Evolutionary conservation across 2,888 invertebrate species (phyloP), one percentile per base, ranked within the genome.

Genomic region (Phalera bucephala): DNA sequence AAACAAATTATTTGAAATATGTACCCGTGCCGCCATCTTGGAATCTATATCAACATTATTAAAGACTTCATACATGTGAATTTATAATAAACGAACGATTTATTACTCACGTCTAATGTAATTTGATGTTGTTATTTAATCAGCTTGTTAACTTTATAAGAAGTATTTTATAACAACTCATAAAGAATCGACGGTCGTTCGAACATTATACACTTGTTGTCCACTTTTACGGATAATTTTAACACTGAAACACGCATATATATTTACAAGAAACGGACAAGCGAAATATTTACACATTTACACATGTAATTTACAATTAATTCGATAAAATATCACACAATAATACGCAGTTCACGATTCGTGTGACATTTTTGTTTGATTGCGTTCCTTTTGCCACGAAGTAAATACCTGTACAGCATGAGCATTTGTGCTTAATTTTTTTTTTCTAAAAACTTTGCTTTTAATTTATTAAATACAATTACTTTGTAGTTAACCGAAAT

Each of bases 1-100:
- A 52, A 45, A 44, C 52, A 62, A 62, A 61, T 64, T 60, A 68
- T 68, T 69, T 72, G 73, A 72, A 72, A 75, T 64, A 71, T 56
- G 53, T 55, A 50, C 21, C 37, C 46, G 37, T 58, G 72, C 77
- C 75, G 87, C 87, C 87, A 87, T 87, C 70, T 87, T 87, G 84
- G 64, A 40, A 36, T 33, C 29, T 46, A 52, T 34, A 52, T 49
- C 40, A 43, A 36, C 37, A 36, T 26, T 23, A 35, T 22, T 37
- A 31, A 1, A 39, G 19, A 31, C 5, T 31, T 32, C 2, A 19
- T 21, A 38, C 33, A 31, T 42, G 27, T 36, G 31, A 21, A 32
- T 17, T 3, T 3, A 17, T 17, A 17, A 3, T 17, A 17, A 17
- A 5, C 17, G 17, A 3, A 17, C 3, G 0, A 14, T 21, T 3